These are phyloP conservation scores for Neomicropteryx cornuta DNA, from an alignment of 1,140 invertebrate genomes.

Conservation along the genomic window DNA sequence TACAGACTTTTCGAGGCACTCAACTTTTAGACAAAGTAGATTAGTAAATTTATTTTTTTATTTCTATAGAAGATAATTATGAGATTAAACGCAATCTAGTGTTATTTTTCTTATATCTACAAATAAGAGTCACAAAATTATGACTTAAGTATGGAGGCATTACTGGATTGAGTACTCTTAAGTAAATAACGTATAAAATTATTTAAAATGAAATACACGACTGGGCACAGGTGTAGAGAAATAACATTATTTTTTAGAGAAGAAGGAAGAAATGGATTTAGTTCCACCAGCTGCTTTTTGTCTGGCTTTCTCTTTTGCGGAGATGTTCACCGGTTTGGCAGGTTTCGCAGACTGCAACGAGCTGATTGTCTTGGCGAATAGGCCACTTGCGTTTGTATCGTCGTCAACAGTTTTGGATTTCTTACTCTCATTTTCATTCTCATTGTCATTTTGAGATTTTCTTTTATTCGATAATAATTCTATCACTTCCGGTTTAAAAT, in stretches of 20 bases:
- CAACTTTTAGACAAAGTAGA: too few species aligned
- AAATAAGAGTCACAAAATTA: too few species aligned
- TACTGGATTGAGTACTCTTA: too few species aligned
- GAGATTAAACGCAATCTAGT: too few species aligned
- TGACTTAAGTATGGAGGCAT: too few species aligned
- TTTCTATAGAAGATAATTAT: too few species aligned
- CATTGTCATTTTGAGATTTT: conserved; percentile 31
- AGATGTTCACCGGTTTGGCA: conserved; percentile 32
- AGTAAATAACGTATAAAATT: conserved; percentile 28
- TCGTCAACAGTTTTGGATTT: conserved; percentile 23
- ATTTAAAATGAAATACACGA: too few species aligned
- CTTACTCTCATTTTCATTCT: conserved; percentile 25
- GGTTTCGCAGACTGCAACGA: conserved; percentile 18
- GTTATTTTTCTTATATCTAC: too few species aligned
- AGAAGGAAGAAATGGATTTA: conserved; percentile 65
- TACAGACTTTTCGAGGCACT: too few species aligned
- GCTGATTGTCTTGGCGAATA: not conserved
- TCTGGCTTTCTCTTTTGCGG: conserved; percentile 58
- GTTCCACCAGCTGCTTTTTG: conserved; percentile 61
- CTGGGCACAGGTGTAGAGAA: too few species aligned
- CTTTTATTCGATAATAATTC: conserved; percentile 42
- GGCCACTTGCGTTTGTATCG: conserved; percentile 8
- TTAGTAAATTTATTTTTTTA: too few species aligned
- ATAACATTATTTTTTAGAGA: conserved; percentile 33
- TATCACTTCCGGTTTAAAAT: conserved; percentile 46